Evolutionary conservation across 2,113 vertebrate species (phyloP).

Genomic region (Oryzias melastigma): DNA sequence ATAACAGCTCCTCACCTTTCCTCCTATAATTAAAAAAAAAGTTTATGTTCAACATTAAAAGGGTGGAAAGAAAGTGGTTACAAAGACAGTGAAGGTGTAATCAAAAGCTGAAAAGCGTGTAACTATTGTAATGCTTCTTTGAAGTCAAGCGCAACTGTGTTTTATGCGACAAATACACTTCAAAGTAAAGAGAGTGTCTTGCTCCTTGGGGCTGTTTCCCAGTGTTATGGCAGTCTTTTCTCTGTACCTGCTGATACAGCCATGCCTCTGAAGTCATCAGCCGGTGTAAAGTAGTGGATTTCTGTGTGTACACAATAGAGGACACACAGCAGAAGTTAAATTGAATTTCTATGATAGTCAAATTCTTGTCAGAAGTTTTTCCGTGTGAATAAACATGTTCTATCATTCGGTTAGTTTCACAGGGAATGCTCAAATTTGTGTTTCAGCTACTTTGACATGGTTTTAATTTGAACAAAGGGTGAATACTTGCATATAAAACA

Average conservation of each 20-base stretch:
- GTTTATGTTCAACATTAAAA: conserved; percentile 17
- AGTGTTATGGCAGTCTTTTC: conserved; percentile 46
- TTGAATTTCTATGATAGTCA: neutral
- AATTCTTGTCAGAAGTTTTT: neutral
- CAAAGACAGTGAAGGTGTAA: conserved; percentile 33
- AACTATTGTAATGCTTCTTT: conserved; percentile 67
- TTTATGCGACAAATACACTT: conserved; percentile 72
- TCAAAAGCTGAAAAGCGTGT: conserved; percentile 57
- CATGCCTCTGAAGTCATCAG: conserved; percentile 46
- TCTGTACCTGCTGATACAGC: conserved; percentile 63
- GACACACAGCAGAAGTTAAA: conserved; percentile 7
- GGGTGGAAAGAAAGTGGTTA: conserved; percentile 23
- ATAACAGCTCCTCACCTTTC: neutral
- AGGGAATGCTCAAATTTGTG: too few relatives aligned
- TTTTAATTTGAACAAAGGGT: too few relatives aligned
- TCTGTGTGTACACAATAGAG: conserved; percentile 31
- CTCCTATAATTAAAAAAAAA: conserved; percentile 17
- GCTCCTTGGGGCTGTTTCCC: conserved; percentile 46
- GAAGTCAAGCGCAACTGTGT: conserved; percentile 64
- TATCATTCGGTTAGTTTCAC: too few relatives aligned
- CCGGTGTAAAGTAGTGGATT: conserved; percentile 12
- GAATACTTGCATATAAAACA: too few relatives aligned
- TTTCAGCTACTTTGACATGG: too few relatives aligned
- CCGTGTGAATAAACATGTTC: too few relatives aligned
- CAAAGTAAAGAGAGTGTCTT: conserved; percentile 60